A percentile compares a stretch with the other conserved stretches of the same genome.
These are phyloP conservation scores for Tylochromis polylepis DNA, from an alignment of 2,113 vertebrate species.

Conservation along the genomic window DNA sequence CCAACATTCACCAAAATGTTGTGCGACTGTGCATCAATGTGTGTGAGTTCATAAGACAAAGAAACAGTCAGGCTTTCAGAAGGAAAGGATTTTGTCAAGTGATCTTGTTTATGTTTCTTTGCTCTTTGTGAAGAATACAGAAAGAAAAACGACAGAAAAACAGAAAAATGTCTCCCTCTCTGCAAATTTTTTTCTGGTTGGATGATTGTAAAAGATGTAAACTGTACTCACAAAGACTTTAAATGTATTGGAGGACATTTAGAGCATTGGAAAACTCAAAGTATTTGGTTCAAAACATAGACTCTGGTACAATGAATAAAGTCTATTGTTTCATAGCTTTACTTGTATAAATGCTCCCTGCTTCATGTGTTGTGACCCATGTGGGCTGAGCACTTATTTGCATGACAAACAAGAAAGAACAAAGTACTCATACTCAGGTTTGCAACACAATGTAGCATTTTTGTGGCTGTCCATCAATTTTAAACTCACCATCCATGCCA, in stretches of 20 bases:
- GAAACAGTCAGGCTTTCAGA: not conserved
- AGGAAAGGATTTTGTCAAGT: not conserved
- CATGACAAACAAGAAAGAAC: not conserved
- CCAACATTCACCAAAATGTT: not conserved
- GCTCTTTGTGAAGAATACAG: not conserved
- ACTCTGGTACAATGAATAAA: not conserved
- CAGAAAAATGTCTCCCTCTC: not conserved
- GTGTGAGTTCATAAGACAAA: not conserved
- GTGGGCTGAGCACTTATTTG: not conserved
- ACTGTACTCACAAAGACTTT: not conserved
- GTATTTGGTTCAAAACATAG: not conserved
- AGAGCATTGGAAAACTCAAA: not conserved
- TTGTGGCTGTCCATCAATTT: not conserved
- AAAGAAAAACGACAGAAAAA: not conserved
- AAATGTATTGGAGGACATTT: not conserved
- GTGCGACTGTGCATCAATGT: not conserved
- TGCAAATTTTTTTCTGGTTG: not conserved
- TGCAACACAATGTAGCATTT: not conserved
- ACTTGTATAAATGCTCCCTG: not conserved
- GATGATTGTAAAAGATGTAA: not conserved
- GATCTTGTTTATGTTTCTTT: slow-evolving; percentile 6
- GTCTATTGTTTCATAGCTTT: not conserved
- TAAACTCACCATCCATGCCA: not conserved
- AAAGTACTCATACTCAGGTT: not conserved
- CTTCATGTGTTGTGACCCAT: not conserved